Conservation (phyloP, 2,113 vertebrate species). For the Pseudopodoces humilis region DNA sequence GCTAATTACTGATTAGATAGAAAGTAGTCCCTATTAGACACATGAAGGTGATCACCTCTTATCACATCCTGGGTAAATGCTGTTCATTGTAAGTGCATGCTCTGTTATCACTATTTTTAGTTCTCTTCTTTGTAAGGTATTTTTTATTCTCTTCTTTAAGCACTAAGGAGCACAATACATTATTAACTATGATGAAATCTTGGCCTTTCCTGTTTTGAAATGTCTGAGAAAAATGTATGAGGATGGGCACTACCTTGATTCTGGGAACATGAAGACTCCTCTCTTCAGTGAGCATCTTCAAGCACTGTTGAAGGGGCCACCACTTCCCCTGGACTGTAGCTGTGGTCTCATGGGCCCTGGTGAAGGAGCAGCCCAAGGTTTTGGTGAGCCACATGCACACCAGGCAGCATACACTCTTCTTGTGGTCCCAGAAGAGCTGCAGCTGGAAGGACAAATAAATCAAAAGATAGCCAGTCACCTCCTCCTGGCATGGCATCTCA, state of each 20-base stretch:
- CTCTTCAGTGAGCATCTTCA: background rate
- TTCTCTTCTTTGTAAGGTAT: background rate
- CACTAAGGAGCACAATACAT: background rate
- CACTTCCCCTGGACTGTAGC: background rate
- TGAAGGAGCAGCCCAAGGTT: background rate
- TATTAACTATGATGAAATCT: background rate
- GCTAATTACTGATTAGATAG: background rate
- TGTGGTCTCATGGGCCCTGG: background rate
- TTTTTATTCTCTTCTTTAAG: background rate
- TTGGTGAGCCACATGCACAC: rapidly evolving
- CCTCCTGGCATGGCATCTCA: background rate
- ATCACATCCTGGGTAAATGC: background rate
- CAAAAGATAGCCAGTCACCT: background rate
- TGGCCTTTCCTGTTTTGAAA: background rate
- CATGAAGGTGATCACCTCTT: background rate
- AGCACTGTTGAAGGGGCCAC: background rate
- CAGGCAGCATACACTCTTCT: background rate
- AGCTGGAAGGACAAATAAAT: background rate
- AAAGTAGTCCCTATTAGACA: background rate
- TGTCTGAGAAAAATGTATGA: background rate
- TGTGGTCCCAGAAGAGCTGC: rapidly evolving
- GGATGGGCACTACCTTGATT: background rate
- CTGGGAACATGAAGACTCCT: background rate
- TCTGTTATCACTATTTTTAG: background rate
- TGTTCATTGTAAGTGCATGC: background rate